These are phyloP conservation scores for Tipula confusa DNA, from an alignment of 2,888 invertebrate genomes.

Conservation along the genomic window DNA sequence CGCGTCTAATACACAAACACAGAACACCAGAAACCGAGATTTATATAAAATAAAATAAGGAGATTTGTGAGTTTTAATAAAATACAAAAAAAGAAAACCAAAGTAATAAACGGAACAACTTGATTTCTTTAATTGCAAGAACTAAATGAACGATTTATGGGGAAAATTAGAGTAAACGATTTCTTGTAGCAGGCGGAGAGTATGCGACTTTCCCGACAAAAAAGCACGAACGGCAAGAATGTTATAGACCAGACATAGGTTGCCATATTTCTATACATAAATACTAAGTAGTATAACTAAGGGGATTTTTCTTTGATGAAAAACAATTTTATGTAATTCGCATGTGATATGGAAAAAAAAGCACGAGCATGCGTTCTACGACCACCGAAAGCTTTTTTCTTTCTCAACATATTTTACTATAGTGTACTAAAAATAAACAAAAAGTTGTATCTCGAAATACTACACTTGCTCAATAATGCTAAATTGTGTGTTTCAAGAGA, in stretches of 20 bases:
- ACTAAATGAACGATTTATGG: constrained; percentile 45
- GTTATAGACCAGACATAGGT: constrained; percentile 5
- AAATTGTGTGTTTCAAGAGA: background rate
- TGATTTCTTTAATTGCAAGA: constrained; percentile 52
- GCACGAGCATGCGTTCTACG: background rate
- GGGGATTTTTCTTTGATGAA: background rate
- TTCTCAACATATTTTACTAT: constrained; percentile 14
- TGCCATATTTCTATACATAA: background rate
- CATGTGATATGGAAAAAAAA: background rate
- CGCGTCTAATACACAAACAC: background rate
- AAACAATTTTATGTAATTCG: background rate
- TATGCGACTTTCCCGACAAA: background rate
- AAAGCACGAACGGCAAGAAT: constrained; percentile 5
- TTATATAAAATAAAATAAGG: background rate
- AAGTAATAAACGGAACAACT: constrained; percentile 42
- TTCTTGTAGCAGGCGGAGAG: background rate
- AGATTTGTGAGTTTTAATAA: constrained; percentile 1
- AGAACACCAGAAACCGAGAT: background rate
- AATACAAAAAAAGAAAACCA: constrained; percentile 29
- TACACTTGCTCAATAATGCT: constrained; percentile 3
- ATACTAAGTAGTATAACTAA: background rate
- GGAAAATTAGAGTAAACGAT: background rate
- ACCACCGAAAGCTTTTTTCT: background rate
- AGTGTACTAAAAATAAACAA: constrained; percentile 25
- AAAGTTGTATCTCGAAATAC: background rate